Percentiles rank a stretch among this genome's conserved stretches.
Conservation (phyloP, 2,888 invertebrate genomes). For the Meliscaeva auricollis region DNA sequence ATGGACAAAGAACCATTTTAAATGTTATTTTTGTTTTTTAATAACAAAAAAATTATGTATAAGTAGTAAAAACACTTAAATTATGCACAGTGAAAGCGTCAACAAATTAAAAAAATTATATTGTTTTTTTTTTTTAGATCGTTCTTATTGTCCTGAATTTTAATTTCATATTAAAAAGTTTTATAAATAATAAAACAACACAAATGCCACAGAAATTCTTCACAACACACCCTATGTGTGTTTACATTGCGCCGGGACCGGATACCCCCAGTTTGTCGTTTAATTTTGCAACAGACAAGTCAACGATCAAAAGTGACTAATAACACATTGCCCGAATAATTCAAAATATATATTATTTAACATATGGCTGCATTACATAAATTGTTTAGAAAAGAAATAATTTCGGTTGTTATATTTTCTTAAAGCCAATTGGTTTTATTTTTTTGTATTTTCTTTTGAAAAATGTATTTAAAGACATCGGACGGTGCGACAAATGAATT, state of each 20-base stretch:
- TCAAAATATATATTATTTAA: slow-evolving; percentile 38
- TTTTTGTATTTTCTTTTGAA: not conserved
- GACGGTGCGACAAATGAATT: slow-evolving; percentile 58
- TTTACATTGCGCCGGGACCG: not conserved
- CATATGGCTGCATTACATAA: slow-evolving; percentile 60
- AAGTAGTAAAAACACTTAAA: too few species aligned
- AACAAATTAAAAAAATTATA: too few species aligned
- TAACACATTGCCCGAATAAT: slow-evolving; percentile 25
- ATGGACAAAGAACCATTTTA: too few species aligned
- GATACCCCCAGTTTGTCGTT: slow-evolving; percentile 19
- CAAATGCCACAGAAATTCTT: not conserved
- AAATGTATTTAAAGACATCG: slow-evolving; percentile 36
- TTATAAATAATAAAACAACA: too few species aligned
- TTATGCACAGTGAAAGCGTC: too few species aligned
- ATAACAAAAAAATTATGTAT: too few species aligned
- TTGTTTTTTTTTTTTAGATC: too few species aligned
- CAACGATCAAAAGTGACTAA: slow-evolving; percentile 59
- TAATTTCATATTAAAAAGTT: too few species aligned
- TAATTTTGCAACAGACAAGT: slow-evolving; percentile 32
- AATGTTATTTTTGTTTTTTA: too few species aligned
- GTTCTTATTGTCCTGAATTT: not conserved
- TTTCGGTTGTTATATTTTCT: slow-evolving; percentile 36
- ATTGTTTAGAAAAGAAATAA: slow-evolving; percentile 62
- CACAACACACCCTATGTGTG: slow-evolving; percentile 14
- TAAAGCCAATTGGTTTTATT: slow-evolving; percentile 32